Conservation (phyloP, 2,888 invertebrate species). For the Nomada ferruginata region DNA sequence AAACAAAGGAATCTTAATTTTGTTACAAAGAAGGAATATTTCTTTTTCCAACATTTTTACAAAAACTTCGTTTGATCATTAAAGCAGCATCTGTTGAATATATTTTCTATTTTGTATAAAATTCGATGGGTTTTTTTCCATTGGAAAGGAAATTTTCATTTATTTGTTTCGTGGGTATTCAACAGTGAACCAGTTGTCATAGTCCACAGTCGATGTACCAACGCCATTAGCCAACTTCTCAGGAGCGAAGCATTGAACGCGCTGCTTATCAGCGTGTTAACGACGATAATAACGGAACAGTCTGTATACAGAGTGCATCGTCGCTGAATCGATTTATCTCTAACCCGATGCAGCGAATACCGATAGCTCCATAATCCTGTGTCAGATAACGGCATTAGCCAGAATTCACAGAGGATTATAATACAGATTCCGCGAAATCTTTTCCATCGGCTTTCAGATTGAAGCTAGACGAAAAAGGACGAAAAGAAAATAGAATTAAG, state of each 20-base stretch:
- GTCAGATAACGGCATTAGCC: slow-evolving; percentile 36
- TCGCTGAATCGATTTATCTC: slow-evolving; percentile 46
- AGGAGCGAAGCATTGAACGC: slow-evolving; percentile 9
- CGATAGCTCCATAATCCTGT: slow-evolving; percentile 31
- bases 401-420: slow-evolving; percentile 18
- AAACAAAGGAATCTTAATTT: no score
- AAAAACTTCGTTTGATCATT: background rate
- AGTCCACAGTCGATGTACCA: slow-evolving; percentile 35
- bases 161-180: background rate
- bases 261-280: slow-evolving; percentile 54
- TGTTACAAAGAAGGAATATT: no score
- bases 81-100: background rate
- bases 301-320: slow-evolving; percentile 29
- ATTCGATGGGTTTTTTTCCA: no score
- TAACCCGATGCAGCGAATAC: slow-evolving; percentile 29
- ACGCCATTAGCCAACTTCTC: slow-evolving; percentile 41
- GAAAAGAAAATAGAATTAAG: background rate
- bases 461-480: background rate
- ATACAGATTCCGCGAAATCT: background rate
- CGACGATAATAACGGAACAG: slow-evolving; percentile 48
- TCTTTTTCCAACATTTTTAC: no score
- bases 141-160: background rate
- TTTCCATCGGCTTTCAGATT: background rate
- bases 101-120: no score
- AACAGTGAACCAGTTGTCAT: slow-evolving; percentile 45